Conservation (phyloP, 2,797 vertebrate species). For the Atherinosoma microstoma region DNA sequence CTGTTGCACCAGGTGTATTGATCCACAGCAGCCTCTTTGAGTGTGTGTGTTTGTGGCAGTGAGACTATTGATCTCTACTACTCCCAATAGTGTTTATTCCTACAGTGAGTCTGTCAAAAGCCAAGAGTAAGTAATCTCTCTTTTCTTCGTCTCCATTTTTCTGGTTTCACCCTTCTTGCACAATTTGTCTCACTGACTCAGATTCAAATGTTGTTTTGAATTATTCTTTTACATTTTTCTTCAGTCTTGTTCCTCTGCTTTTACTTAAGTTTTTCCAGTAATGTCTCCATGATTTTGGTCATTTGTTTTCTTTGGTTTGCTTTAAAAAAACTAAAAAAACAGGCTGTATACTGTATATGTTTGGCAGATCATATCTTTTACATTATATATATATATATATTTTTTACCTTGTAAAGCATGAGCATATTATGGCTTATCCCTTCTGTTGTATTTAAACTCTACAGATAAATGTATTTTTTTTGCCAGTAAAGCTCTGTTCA, state of each 20-base stretch:
- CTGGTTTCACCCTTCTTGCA: conserved; percentile 27
- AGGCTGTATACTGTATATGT: not conserved
- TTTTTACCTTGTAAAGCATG: conserved; percentile 15
- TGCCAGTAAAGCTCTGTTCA: conserved; percentile 20
- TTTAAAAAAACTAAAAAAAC: conserved; percentile 3
- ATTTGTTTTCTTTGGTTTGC: conserved; percentile 26
- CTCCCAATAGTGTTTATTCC: conserved; percentile 77
- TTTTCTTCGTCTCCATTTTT: conserved; percentile 41
- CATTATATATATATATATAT: conserved; percentile 4
- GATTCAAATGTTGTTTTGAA: conserved; percentile 43
- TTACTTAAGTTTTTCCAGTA: not conserved
- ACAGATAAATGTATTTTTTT: conserved; percentile 29
- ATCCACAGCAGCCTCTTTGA: conserved; percentile 50
- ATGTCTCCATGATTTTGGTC: conserved; percentile 10
- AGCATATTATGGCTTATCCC: conserved; percentile 19
- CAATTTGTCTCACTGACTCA: conserved; percentile 53
- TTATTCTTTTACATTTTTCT: conserved; percentile 14
- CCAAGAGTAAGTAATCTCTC: conserved; percentile 77
- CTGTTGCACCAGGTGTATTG: conserved; percentile 70
- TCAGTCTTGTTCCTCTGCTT: not conserved
- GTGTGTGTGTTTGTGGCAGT: conserved; percentile 57
- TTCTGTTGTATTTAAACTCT: conserved; percentile 38
- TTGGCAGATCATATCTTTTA: conserved; percentile 5
- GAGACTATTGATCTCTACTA: conserved; percentile 72
- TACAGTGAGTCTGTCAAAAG: conserved; percentile 77